phyloP scores from a whole-genome alignment of 2,888 invertebrate genomes.

The Diarsia rubi region DNA sequence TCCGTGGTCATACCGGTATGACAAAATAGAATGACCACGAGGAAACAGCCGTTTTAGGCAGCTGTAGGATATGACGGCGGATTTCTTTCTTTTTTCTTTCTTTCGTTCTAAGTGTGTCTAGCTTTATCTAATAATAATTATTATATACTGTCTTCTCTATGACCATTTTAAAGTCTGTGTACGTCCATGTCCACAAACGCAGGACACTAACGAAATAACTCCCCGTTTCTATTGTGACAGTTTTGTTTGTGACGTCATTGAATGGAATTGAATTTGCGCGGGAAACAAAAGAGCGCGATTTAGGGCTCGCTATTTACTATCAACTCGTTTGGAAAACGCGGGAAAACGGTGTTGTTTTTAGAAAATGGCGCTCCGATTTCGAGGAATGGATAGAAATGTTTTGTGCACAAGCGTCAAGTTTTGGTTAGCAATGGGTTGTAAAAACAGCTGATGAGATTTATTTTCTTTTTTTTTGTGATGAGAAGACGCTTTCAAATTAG shows the following conservation, averaged over 20 bases:
- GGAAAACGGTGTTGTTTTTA: slow-evolving; percentile 31
- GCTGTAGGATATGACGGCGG: too few species aligned
- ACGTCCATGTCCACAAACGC: slow-evolving; percentile 19
- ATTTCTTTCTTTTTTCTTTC: too few species aligned
- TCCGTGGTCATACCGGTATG: too few species aligned
- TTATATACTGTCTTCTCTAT: not conserved
- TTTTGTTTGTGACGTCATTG: slow-evolving; percentile 61
- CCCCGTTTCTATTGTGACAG: slow-evolving; percentile 39
- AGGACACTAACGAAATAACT: slow-evolving; percentile 42
- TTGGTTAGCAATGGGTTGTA: not conserved
- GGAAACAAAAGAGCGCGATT: slow-evolving; percentile 61
- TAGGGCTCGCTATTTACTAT: slow-evolving; percentile 60
- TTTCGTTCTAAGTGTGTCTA: too few species aligned
- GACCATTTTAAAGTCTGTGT: not conserved
- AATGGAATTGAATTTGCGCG: slow-evolving; percentile 64
- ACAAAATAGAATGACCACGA: too few species aligned
- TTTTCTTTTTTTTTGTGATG: not conserved
- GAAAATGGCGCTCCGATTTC: slow-evolving; percentile 19
- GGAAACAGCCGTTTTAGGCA: too few species aligned
- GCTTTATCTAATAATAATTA: not conserved
- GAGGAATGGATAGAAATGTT: not conserved
- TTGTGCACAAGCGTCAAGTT: not conserved
- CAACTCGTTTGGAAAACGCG: slow-evolving; percentile 46
- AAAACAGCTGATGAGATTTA: not conserved
- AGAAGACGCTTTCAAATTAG: not conserved